Conservation (phyloP, 1,140 invertebrate genomes). For the Drosophila kanapiae region DNA sequence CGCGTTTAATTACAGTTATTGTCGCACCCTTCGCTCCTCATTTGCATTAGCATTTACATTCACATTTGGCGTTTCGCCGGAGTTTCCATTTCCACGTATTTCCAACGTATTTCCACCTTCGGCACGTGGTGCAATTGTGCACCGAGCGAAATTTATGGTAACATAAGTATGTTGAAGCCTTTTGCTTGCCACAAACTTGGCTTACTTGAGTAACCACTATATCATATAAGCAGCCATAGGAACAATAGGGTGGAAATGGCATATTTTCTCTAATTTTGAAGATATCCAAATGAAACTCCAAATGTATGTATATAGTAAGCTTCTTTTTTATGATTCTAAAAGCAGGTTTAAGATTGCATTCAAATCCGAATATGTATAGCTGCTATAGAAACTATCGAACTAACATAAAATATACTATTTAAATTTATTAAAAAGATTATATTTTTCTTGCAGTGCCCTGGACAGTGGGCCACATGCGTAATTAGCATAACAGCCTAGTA, state of each 20-base stretch:
- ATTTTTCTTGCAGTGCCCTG: constrained; percentile 7
- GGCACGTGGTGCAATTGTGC: constrained; percentile 38
- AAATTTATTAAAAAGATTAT: too few relatives aligned
- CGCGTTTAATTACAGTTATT: constrained; percentile 81
- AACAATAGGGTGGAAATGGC: too few relatives aligned
- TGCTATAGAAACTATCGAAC: too few relatives aligned
- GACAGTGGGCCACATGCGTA: constrained; percentile 12
- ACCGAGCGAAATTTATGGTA: neutral
- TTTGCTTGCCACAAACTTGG: neutral
- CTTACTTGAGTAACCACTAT: neutral
- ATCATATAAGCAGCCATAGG: too few relatives aligned
- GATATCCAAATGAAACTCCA: too few relatives aligned
- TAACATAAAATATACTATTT: too few relatives aligned
- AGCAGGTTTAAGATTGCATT: too few relatives aligned
- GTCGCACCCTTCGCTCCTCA: constrained; percentile 72
- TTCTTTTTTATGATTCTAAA: too few relatives aligned
- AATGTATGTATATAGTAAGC: too few relatives aligned
- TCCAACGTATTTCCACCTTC: constrained; percentile 23
- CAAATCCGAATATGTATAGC: too few relatives aligned
- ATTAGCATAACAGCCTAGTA: constrained; percentile 52
- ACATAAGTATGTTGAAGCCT: neutral
- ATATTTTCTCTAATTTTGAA: too few relatives aligned
- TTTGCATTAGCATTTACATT: constrained; percentile 61
- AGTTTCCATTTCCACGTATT: constrained; percentile 13
- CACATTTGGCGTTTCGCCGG: constrained; percentile 3